These are phyloP conservation scores for Amblyteles armatorius DNA, from an alignment of 2,888 invertebrate genomes.

Conservation along the genomic window DNA sequence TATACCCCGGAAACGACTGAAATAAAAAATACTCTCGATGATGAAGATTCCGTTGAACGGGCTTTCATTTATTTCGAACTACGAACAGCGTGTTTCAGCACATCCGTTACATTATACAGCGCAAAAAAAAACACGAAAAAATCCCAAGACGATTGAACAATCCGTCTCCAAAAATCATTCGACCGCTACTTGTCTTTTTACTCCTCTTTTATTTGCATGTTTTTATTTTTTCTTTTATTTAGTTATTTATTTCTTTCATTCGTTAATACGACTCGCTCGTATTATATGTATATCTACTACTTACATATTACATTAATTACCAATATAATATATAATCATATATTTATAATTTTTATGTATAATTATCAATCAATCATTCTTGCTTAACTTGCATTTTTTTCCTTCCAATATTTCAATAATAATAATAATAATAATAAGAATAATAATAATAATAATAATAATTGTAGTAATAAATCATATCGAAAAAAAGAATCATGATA, in stretches of 20 bases:
- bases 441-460: slow-evolving; percentile 71
- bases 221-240: slow-evolving; percentile 69
- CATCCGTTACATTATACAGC: slow-evolving; percentile 75
- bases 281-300: slow-evolving; percentile 73
- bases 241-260: slow-evolving; percentile 60
- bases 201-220: slow-evolving; percentile 69
- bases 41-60: slow-evolving; percentile 68
- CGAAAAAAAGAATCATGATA: slow-evolving; percentile 71
- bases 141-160: slow-evolving; percentile 57
- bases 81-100: slow-evolving; percentile 74
- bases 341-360: slow-evolving; percentile 77
- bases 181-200: slow-evolving; percentile 51
- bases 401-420: slow-evolving; percentile 74
- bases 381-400: slow-evolving; percentile 71
- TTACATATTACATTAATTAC: slow-evolving; percentile 79
- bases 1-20: slow-evolving; percentile 33
- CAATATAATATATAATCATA: slow-evolving; percentile 75
- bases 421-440: slow-evolving; percentile 70
- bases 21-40: slow-evolving; percentile 23
- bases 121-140: slow-evolving; percentile 73
- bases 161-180: slow-evolving; percentile 40
- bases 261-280: slow-evolving; percentile 61
- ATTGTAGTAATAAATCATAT: slow-evolving; percentile 73
- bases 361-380: slow-evolving; percentile 78
- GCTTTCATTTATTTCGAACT: slow-evolving; percentile 76